phyloP scores from a whole-genome alignment of 2,888 invertebrate genomes.

The Hylaea fasciaria region DNA sequence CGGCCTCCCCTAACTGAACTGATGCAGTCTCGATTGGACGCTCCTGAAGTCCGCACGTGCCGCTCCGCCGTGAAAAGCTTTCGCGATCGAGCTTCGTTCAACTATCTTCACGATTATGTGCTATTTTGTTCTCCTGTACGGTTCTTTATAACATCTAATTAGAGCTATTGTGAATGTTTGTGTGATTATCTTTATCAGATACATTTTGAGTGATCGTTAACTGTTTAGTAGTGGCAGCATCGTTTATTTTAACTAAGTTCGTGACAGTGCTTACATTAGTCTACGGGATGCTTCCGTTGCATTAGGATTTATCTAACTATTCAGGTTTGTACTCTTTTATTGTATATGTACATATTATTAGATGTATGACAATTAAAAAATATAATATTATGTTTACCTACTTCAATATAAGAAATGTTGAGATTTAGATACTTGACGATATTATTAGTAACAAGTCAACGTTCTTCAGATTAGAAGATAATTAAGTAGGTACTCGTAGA shows the following conservation, averaged over 20 bases:
- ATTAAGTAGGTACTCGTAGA: too few relatives aligned
- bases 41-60: constrained; percentile 52
- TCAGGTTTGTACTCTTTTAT: constrained; percentile 54
- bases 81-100: constrained; percentile 78
- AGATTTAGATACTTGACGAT: too few relatives aligned
- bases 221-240: constrained; percentile 65
- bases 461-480: too few relatives aligned
- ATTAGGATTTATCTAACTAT: constrained; percentile 63
- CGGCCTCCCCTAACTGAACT: constrained; percentile 44
- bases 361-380: background rate
- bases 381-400: background rate
- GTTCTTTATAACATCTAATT: constrained; percentile 48
- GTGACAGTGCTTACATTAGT: constrained; percentile 68
- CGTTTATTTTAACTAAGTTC: constrained; percentile 70
- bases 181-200: constrained; percentile 43
- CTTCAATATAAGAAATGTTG: too few relatives aligned
- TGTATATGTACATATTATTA: too few relatives aligned
- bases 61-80: constrained; percentile 59
- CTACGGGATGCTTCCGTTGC: constrained; percentile 67
- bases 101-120: constrained; percentile 64
- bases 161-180: constrained; percentile 58
- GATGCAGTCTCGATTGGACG: constrained; percentile 76
- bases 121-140: constrained; percentile 54
- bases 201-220: constrained; percentile 58
- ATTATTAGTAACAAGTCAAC: too few relatives aligned